phyloP scores from a whole-genome alignment of 2,797 vertebrate genomes.

The Scleropages formosus region DNA sequence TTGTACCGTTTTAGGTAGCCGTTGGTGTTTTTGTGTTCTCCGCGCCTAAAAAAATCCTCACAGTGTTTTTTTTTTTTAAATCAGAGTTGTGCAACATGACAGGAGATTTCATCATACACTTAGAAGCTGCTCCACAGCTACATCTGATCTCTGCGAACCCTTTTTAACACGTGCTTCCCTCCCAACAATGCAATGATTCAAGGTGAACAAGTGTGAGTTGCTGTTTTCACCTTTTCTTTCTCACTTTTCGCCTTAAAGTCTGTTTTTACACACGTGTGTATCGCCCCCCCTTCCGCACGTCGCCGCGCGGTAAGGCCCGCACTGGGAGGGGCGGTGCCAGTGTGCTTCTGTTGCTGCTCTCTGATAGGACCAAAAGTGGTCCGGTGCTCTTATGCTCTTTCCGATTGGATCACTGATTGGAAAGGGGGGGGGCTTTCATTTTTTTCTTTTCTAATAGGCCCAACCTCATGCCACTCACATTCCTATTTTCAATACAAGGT shows the following conservation, averaged over 20 bases:
- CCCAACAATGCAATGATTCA: not conserved
- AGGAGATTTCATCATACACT: conserved; percentile 17
- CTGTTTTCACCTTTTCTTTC: not conserved
- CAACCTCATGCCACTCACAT: too few species aligned
- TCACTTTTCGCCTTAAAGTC: not conserved
- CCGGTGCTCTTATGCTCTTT: too few species aligned
- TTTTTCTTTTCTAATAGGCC: too few species aligned
- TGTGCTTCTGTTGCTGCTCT: too few species aligned
- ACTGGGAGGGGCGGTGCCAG: not conserved
- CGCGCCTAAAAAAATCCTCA: too few species aligned
- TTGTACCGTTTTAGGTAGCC: too few species aligned
- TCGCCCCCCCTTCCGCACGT: not conserved
- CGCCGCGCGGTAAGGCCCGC: not conserved
- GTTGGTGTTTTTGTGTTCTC: too few species aligned
- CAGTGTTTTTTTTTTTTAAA: too few species aligned
- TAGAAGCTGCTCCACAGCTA: not conserved
- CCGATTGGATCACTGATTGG: too few species aligned
- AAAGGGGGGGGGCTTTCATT: too few species aligned
- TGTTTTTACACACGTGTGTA: not conserved
- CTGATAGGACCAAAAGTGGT: too few species aligned
- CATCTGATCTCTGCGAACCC: not conserved
- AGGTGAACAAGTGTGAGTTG: not conserved
- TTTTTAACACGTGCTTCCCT: not conserved
- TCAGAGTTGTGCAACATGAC: conserved; percentile 7
- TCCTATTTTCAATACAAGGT: too few species aligned